Percentiles rank a stretch among this genome's conserved stretches.
Conservation (phyloP, 2,888 invertebrate genomes). For the Lissonota sp. region DNA sequence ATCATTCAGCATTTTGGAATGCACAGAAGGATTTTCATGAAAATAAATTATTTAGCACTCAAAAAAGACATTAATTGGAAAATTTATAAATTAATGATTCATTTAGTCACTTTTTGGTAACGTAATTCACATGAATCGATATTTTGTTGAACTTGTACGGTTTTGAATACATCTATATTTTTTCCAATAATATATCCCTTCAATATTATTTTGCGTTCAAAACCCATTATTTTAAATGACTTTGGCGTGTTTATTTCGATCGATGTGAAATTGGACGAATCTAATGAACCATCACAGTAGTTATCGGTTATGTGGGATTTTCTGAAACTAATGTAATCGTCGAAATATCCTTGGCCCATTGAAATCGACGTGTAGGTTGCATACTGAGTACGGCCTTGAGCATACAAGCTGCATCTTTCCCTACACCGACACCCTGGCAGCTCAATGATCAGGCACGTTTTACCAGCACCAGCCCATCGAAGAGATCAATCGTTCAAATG, state of each 20-base stretch:
- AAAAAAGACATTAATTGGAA: too few relatives aligned
- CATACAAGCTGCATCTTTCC: slow-evolving; percentile 70
- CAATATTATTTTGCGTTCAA: background rate
- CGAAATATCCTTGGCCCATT: slow-evolving; percentile 59
- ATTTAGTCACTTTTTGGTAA: too few relatives aligned
- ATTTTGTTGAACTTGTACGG: background rate
- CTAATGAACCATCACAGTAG: background rate
- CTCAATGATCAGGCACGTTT: slow-evolving; percentile 69
- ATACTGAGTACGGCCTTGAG: slow-evolving; percentile 76
- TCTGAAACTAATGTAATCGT: slow-evolving; percentile 41
- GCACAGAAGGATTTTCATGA: too few relatives aligned
- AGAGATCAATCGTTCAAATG: slow-evolving; percentile 71
- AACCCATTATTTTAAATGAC: background rate
- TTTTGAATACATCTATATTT: background rate
- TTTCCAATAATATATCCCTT: background rate
- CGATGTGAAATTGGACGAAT: slow-evolving; percentile 1
- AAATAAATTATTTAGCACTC: too few relatives aligned
- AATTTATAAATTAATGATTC: too few relatives aligned
- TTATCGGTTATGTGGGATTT: background rate
- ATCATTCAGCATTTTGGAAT: too few relatives aligned
- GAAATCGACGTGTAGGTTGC: slow-evolving; percentile 72
- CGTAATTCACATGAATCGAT: background rate
- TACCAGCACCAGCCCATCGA: slow-evolving; percentile 73
- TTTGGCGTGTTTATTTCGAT: background rate
- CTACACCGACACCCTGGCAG: slow-evolving; percentile 62